Base-by-base conservation (phyloP, 1,140 invertebrate species). In the Ceratina australensis region DNA sequence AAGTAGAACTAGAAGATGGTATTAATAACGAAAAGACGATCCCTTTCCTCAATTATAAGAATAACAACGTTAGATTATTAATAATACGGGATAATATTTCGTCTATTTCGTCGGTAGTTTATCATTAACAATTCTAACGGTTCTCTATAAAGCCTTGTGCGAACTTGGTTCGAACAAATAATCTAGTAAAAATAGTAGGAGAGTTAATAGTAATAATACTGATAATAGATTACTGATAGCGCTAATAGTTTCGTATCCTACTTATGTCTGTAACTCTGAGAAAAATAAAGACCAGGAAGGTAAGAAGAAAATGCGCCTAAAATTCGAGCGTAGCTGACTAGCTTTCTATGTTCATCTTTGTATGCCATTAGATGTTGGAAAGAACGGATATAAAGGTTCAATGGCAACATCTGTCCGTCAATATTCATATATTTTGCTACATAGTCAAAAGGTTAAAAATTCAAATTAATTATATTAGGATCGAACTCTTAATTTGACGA, bases 241-340 rank as follows among this genome's bases (percentile, higher is more conserved):
- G 81, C 79, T 86, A 86, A 57, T 76, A 75, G 76, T 85, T 78
- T 71, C 76, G 66, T 85, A 78, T 81, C 78, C 85, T 86, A 86
- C 78, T 86, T 3, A 61, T 80, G 56, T 73, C 65, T 73, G 49
- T 79, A 83, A 80, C 69, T 68, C 49, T 78, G 67, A 68, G 72
- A 78, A 75, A 78, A 78, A 79, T 54, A 67, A 78, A 68, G 20
- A 79, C 49, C 73, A 49, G 73, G 42, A 50, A 75, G 60, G 50
- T 57, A 50, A 78, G 24, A 73, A 60, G 78, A 42, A 65, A 76
- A 86, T 85, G 78, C 86, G 80, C 65, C 88, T 89, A 89, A 86
- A 82, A 83, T 69, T 87, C 82, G 82, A 88, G 85, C 81, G 86
- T 88, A 88, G 87, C 84, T 84, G 77, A 86, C 87, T 89, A 89